A percentile compares a stretch with the other conserved stretches of the same genome.
Evolutionary conservation across 2,797 vertebrate genomes (phyloP).

Genomic region (Malurus leucopterus): DNA sequence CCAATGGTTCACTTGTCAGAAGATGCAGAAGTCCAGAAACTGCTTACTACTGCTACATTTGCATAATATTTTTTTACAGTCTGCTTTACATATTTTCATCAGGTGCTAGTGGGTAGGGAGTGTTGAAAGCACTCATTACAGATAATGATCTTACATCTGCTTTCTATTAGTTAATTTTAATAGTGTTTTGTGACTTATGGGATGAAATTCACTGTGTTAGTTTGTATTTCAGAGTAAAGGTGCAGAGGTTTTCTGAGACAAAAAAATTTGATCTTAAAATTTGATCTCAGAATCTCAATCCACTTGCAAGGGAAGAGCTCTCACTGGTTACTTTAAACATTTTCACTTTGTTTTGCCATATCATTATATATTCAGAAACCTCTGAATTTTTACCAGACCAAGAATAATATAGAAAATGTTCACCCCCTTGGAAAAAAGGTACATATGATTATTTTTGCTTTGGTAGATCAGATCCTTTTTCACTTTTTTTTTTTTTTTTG

Average conservation of each 20-base stretch:
- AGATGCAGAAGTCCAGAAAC: not conserved
- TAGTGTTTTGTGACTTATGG: not conserved
- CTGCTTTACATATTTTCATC: not conserved
- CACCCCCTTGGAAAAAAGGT: not conserved
- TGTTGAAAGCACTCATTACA: not conserved
- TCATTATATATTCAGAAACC: not conserved
- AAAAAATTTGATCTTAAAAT: not conserved
- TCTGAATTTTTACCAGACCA: not conserved
- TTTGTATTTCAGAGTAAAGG: not conserved
- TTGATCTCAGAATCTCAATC: not conserved
- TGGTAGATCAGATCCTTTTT: not conserved
- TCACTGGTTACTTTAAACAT: not conserved
- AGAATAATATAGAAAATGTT: not conserved
- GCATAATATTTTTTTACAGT: not conserved
- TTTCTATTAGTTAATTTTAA: constrained; percentile 39
- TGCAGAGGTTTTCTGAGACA: not conserved
- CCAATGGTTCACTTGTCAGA: not conserved
- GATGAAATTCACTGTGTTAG: not conserved
- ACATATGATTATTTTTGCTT: not conserved
- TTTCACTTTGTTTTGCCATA: not conserved
- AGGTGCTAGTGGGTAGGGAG: not conserved
- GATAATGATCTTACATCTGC: constrained; percentile 19
- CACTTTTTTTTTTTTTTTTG: not conserved
- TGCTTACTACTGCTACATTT: not conserved
- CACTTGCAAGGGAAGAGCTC: not conserved